A percentile compares a stretch with the other conserved stretches of the same genome.
Evolutionary conservation across 2,888 invertebrate species (phyloP).

Genomic region (Endomychus coccineus): DNA sequence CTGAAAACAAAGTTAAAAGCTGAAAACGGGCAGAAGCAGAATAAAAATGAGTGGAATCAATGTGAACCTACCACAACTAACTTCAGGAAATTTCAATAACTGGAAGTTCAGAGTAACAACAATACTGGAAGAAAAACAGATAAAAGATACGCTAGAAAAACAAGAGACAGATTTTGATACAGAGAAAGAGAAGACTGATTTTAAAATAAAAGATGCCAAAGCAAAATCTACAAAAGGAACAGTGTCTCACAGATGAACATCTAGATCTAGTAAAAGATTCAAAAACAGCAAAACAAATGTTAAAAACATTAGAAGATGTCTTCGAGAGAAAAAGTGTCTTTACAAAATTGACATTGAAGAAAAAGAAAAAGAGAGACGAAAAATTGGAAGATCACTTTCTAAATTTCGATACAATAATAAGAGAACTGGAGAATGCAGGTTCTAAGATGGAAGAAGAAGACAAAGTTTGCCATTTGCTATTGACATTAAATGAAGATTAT

Average conservation of each 20-base stretch:
- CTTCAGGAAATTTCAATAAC: conserved; percentile 9
- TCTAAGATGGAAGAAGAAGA: conserved; percentile 25
- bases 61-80: conserved; percentile 4
- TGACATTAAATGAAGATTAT: conserved; percentile 21
- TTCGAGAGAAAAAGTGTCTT: conserved; percentile 24
- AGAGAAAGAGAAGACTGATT: conserved; percentile 3
- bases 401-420: conserved; percentile 24
- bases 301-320: conserved; percentile 21
- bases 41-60: no score
- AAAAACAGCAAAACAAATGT: conserved; percentile 21
- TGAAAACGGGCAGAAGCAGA: no score
- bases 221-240: conserved; percentile 22
- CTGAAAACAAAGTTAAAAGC: no score
- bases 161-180: no score
- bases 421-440: conserved; percentile 22
- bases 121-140: conserved; percentile 14
- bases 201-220: conserved; percentile 16
- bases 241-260: conserved; percentile 23
- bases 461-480: conserved; percentile 23
- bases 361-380: conserved; percentile 16
- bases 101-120: conserved; percentile 16
- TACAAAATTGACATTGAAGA: conserved; percentile 20
- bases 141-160: conserved; percentile 5
- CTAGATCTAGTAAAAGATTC: conserved; percentile 22
- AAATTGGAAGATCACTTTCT: conserved; percentile 25